phyloP scores from a whole-genome alignment of 2,888 invertebrate species.

The Lasioglossum figueresi region DNA sequence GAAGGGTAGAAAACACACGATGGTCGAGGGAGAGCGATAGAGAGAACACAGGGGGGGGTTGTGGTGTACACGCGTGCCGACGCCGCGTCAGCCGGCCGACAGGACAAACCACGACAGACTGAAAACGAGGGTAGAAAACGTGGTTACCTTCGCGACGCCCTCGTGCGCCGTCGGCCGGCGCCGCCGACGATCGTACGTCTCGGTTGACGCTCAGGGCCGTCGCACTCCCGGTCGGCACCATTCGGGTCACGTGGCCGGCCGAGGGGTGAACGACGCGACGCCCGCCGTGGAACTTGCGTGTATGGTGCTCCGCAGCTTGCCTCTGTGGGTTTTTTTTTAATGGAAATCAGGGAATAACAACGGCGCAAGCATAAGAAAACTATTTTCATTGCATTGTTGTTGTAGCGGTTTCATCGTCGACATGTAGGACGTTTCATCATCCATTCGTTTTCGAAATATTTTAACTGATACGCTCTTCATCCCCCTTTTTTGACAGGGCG shows the following conservation, averaged over 20 bases:
- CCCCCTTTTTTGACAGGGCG: too few relatives aligned
- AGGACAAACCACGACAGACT: slow-evolving; percentile 74
- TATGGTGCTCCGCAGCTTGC: background rate
- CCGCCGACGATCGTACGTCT: slow-evolving; percentile 59
- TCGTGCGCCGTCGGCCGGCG: slow-evolving; percentile 67
- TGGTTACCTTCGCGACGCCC: slow-evolving; percentile 70
- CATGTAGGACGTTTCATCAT: too few relatives aligned
- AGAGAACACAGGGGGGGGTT: slow-evolving; percentile 30
- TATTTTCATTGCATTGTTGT: background rate
- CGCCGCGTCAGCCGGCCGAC: slow-evolving; percentile 66
- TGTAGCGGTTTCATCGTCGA: too few relatives aligned
- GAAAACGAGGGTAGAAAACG: slow-evolving; percentile 73
- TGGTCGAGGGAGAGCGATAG: slow-evolving; percentile 44
- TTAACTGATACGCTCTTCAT: background rate
- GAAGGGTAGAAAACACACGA: slow-evolving; percentile 15
- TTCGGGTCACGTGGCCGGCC: slow-evolving; percentile 58
- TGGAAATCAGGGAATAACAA: background rate
- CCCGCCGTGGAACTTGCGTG: background rate
- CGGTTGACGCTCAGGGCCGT: slow-evolving; percentile 58
- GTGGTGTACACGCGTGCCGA: slow-evolving; percentile 51
- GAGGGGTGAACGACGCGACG: slow-evolving; percentile 64
- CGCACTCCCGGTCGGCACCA: slow-evolving; percentile 63
- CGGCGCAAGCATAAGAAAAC: background rate
- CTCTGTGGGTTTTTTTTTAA: background rate
- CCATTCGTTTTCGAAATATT: background rate